Conservation (phyloP, 2,888 invertebrate species). For the Hydriomena furcata region DNA sequence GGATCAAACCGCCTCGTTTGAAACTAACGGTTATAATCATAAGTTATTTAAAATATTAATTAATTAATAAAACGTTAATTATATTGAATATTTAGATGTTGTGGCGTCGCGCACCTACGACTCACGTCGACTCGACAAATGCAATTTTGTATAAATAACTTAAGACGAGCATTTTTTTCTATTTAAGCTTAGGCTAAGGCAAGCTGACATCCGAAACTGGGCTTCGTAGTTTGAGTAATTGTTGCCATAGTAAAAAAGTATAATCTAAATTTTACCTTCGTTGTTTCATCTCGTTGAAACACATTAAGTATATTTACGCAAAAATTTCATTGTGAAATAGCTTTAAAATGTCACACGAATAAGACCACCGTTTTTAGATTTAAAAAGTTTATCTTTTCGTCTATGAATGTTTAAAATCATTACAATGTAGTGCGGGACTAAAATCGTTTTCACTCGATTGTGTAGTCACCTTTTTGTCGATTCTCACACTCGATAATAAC, state of each 20-base stretch:
- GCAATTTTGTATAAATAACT: conserved; percentile 57
- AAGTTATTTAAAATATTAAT: conserved; percentile 68
- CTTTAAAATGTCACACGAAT: conserved; percentile 79
- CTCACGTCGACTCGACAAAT: conserved; percentile 43
- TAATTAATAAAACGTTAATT: conserved; percentile 58
- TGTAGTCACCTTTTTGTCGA: conserved; percentile 28
- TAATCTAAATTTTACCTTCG: conserved; percentile 42
- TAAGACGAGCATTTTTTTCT: conserved; percentile 38
- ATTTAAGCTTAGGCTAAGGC: conserved; percentile 66
- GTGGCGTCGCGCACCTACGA: conserved; percentile 63
- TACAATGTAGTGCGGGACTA: conserved; percentile 67
- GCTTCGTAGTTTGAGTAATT: conserved; percentile 58
- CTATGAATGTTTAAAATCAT: conserved; percentile 52
- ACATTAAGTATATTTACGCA: conserved; percentile 20
- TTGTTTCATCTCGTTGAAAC: conserved; percentile 24
- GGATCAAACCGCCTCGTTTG: not conserved
- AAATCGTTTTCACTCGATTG: conserved; percentile 41
- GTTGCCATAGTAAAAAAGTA: conserved; percentile 75
- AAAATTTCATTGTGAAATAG: conserved; percentile 53
- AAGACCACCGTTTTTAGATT: conserved; percentile 78
- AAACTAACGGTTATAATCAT: conserved; percentile 29
- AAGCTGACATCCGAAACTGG: conserved; percentile 51
- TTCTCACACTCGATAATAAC: not conserved
- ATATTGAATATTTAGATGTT: conserved; percentile 63
- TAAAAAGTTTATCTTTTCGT: conserved; percentile 46